A percentile compares a stretch with the other conserved stretches of the same genome.
Evolutionary conservation across 2,113 vertebrate species (phyloP).

Genomic region (Rostratula benghalensis): DNA sequence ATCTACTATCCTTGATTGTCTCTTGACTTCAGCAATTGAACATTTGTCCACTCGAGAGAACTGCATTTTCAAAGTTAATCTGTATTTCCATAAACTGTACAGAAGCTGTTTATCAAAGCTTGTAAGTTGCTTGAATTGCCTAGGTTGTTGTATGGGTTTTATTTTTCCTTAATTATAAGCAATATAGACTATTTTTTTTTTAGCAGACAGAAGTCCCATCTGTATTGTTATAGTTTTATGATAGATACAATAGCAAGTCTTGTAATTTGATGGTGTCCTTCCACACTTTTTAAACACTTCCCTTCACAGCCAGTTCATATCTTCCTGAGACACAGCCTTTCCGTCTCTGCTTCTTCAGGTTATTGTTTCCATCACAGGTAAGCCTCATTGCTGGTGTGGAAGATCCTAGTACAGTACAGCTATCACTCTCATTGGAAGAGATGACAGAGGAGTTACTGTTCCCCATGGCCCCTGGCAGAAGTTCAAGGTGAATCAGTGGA

Average conservation of each 20-base stretch:
- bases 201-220: background rate
- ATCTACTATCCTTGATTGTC: background rate
- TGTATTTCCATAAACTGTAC: conserved; percentile 7
- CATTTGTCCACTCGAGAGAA: background rate
- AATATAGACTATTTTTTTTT: background rate
- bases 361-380: background rate
- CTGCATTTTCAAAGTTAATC: background rate
- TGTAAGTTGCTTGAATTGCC: background rate
- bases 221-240: background rate
- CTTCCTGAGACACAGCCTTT: background rate
- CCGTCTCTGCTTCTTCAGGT: background rate
- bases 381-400: background rate
- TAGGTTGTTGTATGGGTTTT: background rate
- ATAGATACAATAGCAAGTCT: background rate
- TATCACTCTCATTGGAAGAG: background rate
- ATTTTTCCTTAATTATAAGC: conserved; percentile 19
- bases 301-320: background rate
- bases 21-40: background rate
- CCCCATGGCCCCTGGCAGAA: background rate
- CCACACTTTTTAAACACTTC: background rate
- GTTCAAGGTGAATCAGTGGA: background rate
- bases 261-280: background rate
- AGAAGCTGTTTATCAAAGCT: conserved; percentile 16
- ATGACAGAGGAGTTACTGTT: background rate
- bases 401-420: background rate